Base-by-base conservation (phyloP, 2,888 invertebrate genomes). In the Marasmarcha lunaedactyla region DNA sequence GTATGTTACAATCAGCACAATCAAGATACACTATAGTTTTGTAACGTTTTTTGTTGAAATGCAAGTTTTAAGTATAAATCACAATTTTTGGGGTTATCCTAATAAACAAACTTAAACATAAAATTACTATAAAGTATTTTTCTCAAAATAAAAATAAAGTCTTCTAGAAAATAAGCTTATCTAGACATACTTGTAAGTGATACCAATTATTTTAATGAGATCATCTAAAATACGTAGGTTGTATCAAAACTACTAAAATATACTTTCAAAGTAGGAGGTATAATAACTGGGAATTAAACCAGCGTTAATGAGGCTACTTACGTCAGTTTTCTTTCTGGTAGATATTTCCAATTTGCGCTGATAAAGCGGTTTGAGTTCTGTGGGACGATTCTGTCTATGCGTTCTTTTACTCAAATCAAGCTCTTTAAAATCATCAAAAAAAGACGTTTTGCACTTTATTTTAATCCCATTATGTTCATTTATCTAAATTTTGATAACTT, bases 381-480 rank as follows among this genome's bases (percentile, higher is more conserved):
- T 14, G 13, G 11, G n/a, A 12, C 33, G 33, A 13, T n/a, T 33
- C 3, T 13, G 3, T 12, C 11, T 33, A 12, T 33, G 3, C 10
- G 33, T 6, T 33, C n/a, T 20, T 20, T 20, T 20, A 20, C 20
- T 20, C 20, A 20, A 20, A 35, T 42, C 37, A 39, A 39, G 37
- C 20, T 42, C 36, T 36, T 42, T 36, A 30, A 42, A 42, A 34
- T 37, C 39, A 37, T 42, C 36, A 39, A 42, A 42, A 30, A 39
- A 42, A 2, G 39, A 39, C 25, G n/a, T 33, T 42, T 42, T 42
- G 27, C 37, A 42, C 1, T 37, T n/a, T 27, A 42, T 42, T 39
- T 39, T 36, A 9, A 42, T 30, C 36, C 39, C 15, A 42, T 37
- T 35, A 30, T 39, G n/a, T 33, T 36, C 33, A 42, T 34, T 39